Evolutionary conservation across 2,888 invertebrate species (phyloP), one percentile per base, ranked within the genome.

Genomic region (Diaphora mendica): DNA sequence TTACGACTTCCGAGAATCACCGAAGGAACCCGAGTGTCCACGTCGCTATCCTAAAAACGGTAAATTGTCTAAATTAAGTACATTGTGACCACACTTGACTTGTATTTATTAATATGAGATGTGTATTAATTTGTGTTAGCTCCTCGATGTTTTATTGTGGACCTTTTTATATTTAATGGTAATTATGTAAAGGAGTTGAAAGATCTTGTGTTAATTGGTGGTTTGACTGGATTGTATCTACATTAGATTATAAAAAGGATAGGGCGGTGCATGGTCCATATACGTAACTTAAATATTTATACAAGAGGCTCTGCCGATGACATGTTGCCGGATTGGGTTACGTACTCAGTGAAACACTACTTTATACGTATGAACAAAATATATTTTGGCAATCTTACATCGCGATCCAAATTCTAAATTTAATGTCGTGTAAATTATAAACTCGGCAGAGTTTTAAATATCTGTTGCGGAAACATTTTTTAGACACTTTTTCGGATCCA

Each of bases 11-110:
- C 88, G 79, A 92, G 94, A 94, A 93, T 77, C 78, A 26, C 74
- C 85, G 79, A 86, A 81, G 86, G 86, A 87, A 88, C 68, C 67
- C 70, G 67, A 76, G 70, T 73, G 73, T 76, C 72, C 82, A 84
- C 85, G 88, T 87, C 89, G 89, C 78, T 78, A 83, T 87, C 83
- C 89, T 87, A 87, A 89, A 90, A 92, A 92, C 93, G 91, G 92
- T 92, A 92, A 90, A 92, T 89, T 87, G 86, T 89, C 90, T 91
- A 91, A 92, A 93, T 93, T 92, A 92, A 92, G 91, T 89, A 89
- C 89, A 89, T 68, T 88, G 86, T 86, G 88, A 85, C 88, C 89
- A 86, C 64, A 81, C 87, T 88, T 90, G 74, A 68, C 75, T 77
- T 79, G 81, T 79, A 84, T 83, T 87, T 84, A 84, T 85, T 86